Percentiles rank a stretch among this genome's conserved stretches.
Conservation (phyloP, 2,113 vertebrate genomes). For the Cheilinus undulatus region DNA sequence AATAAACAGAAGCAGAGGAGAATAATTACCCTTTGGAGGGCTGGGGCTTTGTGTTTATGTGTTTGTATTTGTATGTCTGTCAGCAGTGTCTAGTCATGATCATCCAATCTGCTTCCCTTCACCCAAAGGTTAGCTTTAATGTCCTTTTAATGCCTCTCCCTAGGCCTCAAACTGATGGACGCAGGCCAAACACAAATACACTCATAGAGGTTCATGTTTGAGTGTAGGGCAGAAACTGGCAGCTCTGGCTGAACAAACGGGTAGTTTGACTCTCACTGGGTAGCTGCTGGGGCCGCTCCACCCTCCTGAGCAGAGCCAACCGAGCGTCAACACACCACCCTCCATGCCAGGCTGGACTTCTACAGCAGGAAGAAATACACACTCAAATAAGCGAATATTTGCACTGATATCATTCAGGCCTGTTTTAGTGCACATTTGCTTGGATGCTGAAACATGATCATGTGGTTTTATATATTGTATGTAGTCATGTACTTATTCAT, state of each 20-base stretch:
- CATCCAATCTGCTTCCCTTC: slow-evolving; percentile 26
- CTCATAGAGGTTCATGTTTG: neutral
- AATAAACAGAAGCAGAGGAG: slow-evolving; percentile 50
- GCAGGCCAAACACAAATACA: slow-evolving; percentile 12
- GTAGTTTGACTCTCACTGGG: slow-evolving; percentile 57
- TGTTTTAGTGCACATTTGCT: too few species aligned
- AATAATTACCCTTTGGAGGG: slow-evolving; percentile 29
- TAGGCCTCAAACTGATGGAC: slow-evolving; percentile 1
- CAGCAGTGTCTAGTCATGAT: slow-evolving; percentile 20
- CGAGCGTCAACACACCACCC: slow-evolving; percentile 4
- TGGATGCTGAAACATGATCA: too few species aligned
- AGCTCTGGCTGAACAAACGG: slow-evolving; percentile 22
- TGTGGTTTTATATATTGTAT: too few species aligned
- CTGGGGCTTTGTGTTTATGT: slow-evolving; percentile 34
- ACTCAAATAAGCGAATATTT: too few species aligned
- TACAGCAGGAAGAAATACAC: slow-evolving; percentile 2
- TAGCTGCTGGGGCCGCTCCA: slow-evolving; percentile 46
- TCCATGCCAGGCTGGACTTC: slow-evolving; percentile 9
- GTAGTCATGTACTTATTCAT: too few species aligned
- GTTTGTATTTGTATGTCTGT: slow-evolving; percentile 36
- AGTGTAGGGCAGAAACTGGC: slow-evolving; percentile 8
- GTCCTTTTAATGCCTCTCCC: slow-evolving; percentile 20
- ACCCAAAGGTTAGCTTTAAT: slow-evolving; percentile 29
- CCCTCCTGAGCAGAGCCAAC: slow-evolving; percentile 49
- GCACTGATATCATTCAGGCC: too few species aligned